Base-by-base conservation (phyloP, 2,113 vertebrate species). In the Thunnus thynnus region DNA sequence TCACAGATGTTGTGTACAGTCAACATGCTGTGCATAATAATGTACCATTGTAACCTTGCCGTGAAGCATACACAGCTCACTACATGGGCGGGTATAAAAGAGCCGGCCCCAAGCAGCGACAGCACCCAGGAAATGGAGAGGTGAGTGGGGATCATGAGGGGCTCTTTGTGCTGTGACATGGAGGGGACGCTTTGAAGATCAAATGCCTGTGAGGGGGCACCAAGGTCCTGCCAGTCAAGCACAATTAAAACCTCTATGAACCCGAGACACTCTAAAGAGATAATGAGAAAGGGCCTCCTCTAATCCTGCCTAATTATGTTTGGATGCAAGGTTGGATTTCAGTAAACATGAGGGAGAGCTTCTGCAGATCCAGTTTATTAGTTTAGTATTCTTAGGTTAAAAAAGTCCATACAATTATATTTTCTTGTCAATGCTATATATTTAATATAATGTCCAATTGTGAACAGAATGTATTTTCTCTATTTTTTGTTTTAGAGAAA, bases 241-340 rank as follows among this genome's bases (percentile, higher is more conserved):
- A 76, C 90, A 93, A 94, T 94, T 94, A 94, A 95, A 94, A 94
- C 88, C 89, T 84, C 83, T 72, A 22, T 71, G 70, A 89, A 88
- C 71, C 77, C 12, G 48, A 87, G 86, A 88, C 82, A 75, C 82
- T 89, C 82, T 89, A 76, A 89, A 91, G 87, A 84, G 91, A 93
- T 93, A 93, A 95, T 92, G 85, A 90, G 89, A 89, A 80, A 63
- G 77, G 69, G 82, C 89, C 89, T 86, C 75, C 76, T 93, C 84
- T 93, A 93, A 94, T 93, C 90, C 90, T 63, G 25, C 62, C 64
- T 94, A 88, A 94, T 94, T 93, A 93, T 90, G 80, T 92, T 86
- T 89, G 80, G 85, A 91, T 90, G 90, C 84, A 83, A 69, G 56
- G 80, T 75, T 85, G 78, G 63, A 78, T 76, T 90, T 88, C 68